Evolutionary conservation across 2,797 vertebrate species (phyloP).

Genomic region (Moxostoma hubbsi): DNA sequence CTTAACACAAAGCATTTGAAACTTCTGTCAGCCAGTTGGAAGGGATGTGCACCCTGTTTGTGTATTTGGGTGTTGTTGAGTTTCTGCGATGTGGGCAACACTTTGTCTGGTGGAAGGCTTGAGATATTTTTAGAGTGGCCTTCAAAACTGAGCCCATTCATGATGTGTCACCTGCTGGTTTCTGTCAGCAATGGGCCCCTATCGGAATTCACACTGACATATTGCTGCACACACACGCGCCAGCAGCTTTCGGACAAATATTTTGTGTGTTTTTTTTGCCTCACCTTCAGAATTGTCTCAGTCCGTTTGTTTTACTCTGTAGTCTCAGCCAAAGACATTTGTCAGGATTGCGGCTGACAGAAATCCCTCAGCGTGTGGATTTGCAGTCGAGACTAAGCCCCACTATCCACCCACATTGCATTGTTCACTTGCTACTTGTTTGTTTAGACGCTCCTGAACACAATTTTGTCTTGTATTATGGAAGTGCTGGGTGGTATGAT

Average conservation of each 20-base stretch:
- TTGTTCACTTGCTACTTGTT: constrained; percentile 26
- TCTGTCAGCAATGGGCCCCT: constrained; percentile 42
- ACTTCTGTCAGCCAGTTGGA: constrained; percentile 58
- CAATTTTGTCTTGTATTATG: not conserved
- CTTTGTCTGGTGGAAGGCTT: constrained; percentile 47
- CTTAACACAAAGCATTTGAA: constrained; percentile 40
- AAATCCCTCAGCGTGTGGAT: constrained; percentile 63
- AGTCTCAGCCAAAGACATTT: constrained; percentile 72
- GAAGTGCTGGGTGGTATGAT: not conserved
- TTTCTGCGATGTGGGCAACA: constrained; percentile 29
- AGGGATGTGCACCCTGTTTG: constrained; percentile 34
- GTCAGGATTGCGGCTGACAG: constrained; percentile 72
- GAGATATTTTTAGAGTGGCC: constrained; percentile 64
- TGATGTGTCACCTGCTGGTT: constrained; percentile 61
- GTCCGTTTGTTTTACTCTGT: constrained; percentile 62
- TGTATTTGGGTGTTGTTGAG: constrained; percentile 37
- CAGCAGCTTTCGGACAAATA: not conserved
- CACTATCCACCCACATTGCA: constrained; percentile 49
- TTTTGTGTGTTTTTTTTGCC: constrained; percentile 43
- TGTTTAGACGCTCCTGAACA: not conserved
- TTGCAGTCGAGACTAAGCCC: constrained; percentile 67
- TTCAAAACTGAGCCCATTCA: constrained; percentile 54
- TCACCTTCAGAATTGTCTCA: constrained; percentile 72
- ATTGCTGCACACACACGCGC: no score
- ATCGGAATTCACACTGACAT: constrained; percentile 10